A percentile compares a stretch with the other conserved stretches of the same genome.
These are phyloP conservation scores for Plutella xylostella DNA, from an alignment of 2,888 invertebrate species.

Conservation along the genomic window DNA sequence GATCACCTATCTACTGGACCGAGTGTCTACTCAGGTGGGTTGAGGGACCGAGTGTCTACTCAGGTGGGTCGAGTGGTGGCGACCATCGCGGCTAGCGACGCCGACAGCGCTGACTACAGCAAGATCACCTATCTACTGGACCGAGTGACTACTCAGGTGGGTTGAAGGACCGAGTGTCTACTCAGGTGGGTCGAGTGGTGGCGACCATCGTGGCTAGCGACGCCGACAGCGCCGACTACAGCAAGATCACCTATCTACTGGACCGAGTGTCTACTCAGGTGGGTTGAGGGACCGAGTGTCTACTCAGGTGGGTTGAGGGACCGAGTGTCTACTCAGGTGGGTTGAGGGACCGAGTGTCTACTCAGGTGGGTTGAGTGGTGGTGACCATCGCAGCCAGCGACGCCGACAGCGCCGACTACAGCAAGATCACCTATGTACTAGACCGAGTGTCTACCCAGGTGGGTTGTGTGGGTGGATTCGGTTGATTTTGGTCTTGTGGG, in stretches of 20 bases:
- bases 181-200: conserved; percentile 79
- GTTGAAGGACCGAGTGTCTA: no score
- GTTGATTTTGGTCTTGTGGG: no score
- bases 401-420: conserved; percentile 88
- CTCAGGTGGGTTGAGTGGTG: no score
- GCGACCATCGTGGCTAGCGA: conserved; percentile 81
- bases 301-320: no score
- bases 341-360: no score
- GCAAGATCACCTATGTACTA: conserved; percentile 87
- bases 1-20: conserved; percentile 87
- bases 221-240: conserved; percentile 88
- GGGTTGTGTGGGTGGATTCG: no score
- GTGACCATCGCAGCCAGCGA: conserved; percentile 81
- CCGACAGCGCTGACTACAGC: conserved; percentile 89
- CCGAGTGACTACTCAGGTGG: conserved; percentile 84
- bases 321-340: no score
- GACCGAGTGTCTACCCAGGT: conserved; percentile 87
- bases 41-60: no score
- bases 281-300: no score
- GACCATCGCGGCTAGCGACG: conserved; percentile 80
- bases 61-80: conserved; percentile 81
- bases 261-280: conserved; percentile 87
- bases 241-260: conserved; percentile 87
- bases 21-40: conserved; percentile 80
- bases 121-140: conserved; percentile 90